phyloP scores from a whole-genome alignment of 2,113 vertebrate genomes.

The Leucosticte australis region DNA sequence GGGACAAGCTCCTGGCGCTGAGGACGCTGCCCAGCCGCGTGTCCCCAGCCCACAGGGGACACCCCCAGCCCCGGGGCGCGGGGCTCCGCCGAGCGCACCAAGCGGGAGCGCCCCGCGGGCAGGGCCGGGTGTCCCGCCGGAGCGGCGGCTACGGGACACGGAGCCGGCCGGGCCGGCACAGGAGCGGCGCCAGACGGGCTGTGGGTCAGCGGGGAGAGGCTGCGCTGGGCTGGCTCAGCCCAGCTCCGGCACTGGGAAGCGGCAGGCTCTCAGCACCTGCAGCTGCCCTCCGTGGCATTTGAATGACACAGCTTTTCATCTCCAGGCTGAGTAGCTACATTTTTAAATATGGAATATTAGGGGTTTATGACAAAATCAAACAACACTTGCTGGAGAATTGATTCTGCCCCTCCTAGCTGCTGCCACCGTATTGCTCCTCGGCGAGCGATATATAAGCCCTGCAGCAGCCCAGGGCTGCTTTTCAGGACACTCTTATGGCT shows the following conservation, averaged over 20 bases:
- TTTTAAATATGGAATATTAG: constrained; percentile 45
- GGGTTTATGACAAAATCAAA: constrained; percentile 61
- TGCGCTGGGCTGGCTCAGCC: neutral
- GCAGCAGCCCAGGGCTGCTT: neutral
- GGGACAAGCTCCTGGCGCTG: fast-evolving
- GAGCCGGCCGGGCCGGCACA: fast-evolving
- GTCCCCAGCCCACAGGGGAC: neutral
- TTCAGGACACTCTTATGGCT: neutral
- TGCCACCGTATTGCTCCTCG: neutral
- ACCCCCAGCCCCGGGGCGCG: fast-evolving
- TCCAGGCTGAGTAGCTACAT: neutral
- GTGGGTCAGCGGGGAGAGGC: neutral
- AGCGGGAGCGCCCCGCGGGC: fast-evolving
- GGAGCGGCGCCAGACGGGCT: fast-evolving
- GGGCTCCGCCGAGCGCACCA: too few relatives aligned
- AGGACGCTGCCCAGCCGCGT: neutral
- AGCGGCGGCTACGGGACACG: neutral
- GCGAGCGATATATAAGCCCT: neutral
- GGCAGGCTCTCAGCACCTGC: neutral
- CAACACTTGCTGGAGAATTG: constrained; percentile 59
- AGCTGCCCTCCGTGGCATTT: neutral
- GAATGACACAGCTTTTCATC: neutral
- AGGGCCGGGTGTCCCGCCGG: neutral
- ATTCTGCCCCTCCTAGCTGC: constrained; percentile 18
- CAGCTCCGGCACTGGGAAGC: neutral